Conservation (phyloP, 2,113 vertebrate genomes). For the Plecturocebus donacophilus region DNA sequence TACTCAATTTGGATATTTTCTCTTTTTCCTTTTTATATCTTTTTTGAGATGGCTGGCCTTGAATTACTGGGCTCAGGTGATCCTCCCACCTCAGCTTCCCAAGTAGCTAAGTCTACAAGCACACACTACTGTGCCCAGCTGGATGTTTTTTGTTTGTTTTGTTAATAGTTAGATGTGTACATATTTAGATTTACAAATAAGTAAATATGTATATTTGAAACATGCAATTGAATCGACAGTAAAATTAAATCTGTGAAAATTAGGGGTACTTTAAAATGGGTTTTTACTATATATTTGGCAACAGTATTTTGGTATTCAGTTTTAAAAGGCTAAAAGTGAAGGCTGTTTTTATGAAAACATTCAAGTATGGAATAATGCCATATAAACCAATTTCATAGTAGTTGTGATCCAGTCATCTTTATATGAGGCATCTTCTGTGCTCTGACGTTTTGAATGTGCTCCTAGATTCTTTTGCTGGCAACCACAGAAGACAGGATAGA, state of each 20-base stretch:
- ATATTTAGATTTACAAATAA: background rate
- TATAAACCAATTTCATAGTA: background rate
- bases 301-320: background rate
- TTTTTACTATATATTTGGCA: slow-evolving; percentile 6
- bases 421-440: background rate
- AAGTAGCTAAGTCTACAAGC: background rate
- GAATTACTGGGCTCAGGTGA: background rate
- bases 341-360: background rate
- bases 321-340: background rate
- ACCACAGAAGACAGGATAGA: background rate
- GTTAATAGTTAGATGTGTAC: background rate
- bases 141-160: background rate
- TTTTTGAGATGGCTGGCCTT: background rate
- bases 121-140: background rate
- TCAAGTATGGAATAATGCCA: background rate
- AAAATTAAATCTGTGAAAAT: slow-evolving; percentile 21
- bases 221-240: background rate
- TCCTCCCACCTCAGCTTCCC: background rate
- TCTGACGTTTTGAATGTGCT: background rate
- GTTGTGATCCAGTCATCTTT: background rate
- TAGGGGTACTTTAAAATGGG: background rate
- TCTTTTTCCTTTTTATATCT: background rate
- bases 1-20: background rate
- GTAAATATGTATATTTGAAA: background rate
- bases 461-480: background rate